phyloP scores from a whole-genome alignment of 2,113 vertebrate species.

The Phalacrocorax carbo region DNA sequence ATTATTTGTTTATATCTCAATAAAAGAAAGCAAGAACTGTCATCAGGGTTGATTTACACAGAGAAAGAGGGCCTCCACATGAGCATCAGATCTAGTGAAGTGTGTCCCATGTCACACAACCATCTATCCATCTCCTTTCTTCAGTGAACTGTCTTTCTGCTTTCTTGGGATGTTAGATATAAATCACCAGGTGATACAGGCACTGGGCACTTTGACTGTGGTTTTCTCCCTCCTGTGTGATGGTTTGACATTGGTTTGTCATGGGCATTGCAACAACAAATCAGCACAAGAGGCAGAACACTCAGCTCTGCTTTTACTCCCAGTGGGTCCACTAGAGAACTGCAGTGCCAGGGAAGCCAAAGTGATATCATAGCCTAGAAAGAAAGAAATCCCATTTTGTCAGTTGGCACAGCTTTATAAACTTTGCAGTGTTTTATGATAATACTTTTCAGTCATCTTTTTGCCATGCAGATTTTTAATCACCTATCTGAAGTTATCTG shows the following conservation, averaged over 20 bases:
- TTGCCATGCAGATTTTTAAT: background rate
- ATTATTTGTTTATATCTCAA: background rate
- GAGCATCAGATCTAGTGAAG: background rate
- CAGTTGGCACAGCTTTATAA: background rate
- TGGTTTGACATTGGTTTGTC: background rate
- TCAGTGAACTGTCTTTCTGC: background rate
- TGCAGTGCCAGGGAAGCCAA: background rate
- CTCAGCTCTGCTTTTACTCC: background rate
- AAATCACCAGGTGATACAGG: background rate
- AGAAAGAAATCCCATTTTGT: background rate
- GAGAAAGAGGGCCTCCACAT: background rate
- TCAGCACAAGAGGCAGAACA: background rate
- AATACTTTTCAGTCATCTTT: background rate
- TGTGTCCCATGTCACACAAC: accelerated
- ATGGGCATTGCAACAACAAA: background rate
- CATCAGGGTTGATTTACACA: background rate
- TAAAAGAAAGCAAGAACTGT: background rate
- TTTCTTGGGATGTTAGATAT: background rate
- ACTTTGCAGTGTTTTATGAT: background rate
- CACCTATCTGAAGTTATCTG: background rate
- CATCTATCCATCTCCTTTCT: background rate
- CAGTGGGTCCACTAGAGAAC: background rate
- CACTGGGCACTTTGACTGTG: background rate
- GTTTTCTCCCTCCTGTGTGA: background rate
- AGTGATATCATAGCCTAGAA: background rate